Evolutionary conservation across 2,113 vertebrate species (phyloP).

Genomic region (Onychorhynchus coronatus): DNA sequence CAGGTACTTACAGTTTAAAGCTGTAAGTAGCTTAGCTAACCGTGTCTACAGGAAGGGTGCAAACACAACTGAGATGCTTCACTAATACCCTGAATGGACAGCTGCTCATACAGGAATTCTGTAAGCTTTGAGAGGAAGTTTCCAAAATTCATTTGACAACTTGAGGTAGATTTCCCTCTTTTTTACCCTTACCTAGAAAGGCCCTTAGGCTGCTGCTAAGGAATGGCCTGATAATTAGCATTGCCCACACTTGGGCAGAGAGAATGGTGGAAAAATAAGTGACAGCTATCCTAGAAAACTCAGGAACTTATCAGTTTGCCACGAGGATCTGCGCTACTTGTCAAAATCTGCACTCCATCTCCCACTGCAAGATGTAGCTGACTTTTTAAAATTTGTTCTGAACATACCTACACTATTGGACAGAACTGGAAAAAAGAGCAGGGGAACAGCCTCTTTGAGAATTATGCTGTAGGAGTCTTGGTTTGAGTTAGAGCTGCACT

Average conservation of each 20-base stretch:
- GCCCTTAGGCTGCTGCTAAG: background rate
- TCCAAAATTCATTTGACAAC: background rate
- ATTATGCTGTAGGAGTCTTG: background rate
- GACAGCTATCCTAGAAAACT: background rate
- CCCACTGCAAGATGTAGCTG: background rate
- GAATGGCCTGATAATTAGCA: background rate
- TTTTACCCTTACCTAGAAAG: background rate
- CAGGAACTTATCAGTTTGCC: background rate
- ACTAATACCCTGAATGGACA: background rate
- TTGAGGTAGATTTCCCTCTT: background rate
- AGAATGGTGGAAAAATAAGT: background rate
- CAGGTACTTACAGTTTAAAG: background rate
- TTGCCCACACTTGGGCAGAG: background rate
- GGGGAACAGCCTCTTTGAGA: background rate
- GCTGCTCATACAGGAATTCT: background rate
- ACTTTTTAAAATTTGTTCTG: background rate
- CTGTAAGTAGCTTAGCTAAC: no score
- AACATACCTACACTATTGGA: background rate
- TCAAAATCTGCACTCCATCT: background rate
- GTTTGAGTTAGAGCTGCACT: background rate
- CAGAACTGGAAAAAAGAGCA: background rate
- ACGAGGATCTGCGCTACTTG: background rate
- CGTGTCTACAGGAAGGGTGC: background rate
- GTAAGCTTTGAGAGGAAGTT: background rate
- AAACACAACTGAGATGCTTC: background rate